phyloP scores from a whole-genome alignment of 2,797 vertebrate species.

The Morus bassanus region DNA sequence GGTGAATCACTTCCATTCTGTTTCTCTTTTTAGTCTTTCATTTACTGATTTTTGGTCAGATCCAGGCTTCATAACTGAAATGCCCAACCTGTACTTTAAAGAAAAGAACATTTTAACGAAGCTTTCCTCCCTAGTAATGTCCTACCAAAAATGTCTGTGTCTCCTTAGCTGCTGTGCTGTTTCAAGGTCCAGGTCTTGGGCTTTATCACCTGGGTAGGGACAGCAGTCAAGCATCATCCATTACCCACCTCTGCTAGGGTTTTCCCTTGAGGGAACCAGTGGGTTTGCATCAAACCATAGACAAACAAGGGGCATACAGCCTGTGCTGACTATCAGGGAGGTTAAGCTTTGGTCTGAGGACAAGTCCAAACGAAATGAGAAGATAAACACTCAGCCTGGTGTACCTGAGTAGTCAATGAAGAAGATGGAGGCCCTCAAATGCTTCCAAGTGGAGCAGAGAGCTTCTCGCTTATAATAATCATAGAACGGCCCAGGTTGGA shows the following conservation, averaged over 20 bases:
- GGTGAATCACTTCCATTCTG: not conserved
- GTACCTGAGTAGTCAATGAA: not conserved
- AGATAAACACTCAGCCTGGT: not conserved
- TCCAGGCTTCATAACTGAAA: not conserved
- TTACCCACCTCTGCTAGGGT: not conserved
- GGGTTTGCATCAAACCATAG: not conserved
- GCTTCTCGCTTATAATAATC: not conserved
- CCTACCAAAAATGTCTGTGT: accelerated
- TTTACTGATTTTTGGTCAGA: not conserved
- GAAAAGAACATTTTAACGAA: not conserved
- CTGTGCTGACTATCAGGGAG: not conserved
- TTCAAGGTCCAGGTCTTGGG: not conserved
- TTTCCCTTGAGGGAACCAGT: not conserved
- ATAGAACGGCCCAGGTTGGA: not conserved
- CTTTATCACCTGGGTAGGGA: not conserved
- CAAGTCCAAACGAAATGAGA: not conserved
- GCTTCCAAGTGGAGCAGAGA: not conserved
- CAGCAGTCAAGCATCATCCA: not conserved
- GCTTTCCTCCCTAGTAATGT: not conserved
- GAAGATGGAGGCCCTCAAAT: not conserved
- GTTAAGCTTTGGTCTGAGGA: not conserved
- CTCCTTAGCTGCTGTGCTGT: not conserved
- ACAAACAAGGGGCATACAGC: not conserved
- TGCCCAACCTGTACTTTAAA: not conserved
- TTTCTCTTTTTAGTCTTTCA: not conserved